Base-by-base conservation (phyloP, 1,140 invertebrate genomes). In the Megalonaias nervosa region DNA sequence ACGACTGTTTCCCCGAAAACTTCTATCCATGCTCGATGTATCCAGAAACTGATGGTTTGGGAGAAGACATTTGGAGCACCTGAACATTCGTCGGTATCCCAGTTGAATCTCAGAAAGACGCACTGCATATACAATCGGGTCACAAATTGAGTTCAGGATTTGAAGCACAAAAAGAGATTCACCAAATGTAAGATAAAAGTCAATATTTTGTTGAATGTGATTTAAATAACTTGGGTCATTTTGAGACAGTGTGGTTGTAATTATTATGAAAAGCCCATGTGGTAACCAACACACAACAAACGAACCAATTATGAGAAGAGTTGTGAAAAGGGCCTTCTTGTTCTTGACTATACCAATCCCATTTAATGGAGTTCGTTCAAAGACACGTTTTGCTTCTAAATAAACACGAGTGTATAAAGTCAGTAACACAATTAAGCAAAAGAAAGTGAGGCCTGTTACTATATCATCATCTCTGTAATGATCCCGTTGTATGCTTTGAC, bases 101-200 rank as follows among this genome's bases (percentile, higher is more conserved):
- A 75, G 38, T 75, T 81, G 77, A 23, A 87, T 80, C 77, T 94
- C 94, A 17, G 91, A 90, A 92, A 94, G 94, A 62, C 94, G 86
- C 9, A 93, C 91, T 4, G 94, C 93, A 83, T 95, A 95, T 62
- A 95, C 94, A 65, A 94, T 93, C 0, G 94, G 94, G 88, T 95
- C 94, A 19, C 92, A 90, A 16, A 94, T 82, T 17, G 93, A 93
- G 83, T 95, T 95, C n/a, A 94, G 84, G 17, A 94, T 92, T 17
- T 94, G 86, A 14, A 94, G 73, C 13, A 80, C 74, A 67, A 81
- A 78, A 11, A 89, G 73, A 60, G 87, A 81, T 31, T 77, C 66
- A 68, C 84, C 79, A 21, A 74, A 71, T 38, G 74, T 62, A 31
- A 77, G 21, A 65, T 80, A 67, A n/a, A 31, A 71, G 21, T 61